Percentiles rank a stretch among this genome's conserved stretches.
Conservation (phyloP, 1,140 invertebrate species). For the Druon quercuslanigerum region DNA sequence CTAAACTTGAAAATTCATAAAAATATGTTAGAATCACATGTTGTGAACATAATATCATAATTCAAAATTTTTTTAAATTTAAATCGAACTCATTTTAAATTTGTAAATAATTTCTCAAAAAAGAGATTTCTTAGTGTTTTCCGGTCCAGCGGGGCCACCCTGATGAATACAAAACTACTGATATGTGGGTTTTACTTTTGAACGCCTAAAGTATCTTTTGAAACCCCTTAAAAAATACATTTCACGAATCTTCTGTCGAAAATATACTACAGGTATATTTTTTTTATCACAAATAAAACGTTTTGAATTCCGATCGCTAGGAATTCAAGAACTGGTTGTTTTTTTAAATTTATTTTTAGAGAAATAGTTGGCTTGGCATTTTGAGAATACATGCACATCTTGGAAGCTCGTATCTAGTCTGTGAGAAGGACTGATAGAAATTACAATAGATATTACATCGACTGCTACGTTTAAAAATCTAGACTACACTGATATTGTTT, state of each 20-base stretch:
- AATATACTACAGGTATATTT: background rate
- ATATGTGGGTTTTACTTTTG: conserved; percentile 18
- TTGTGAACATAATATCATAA: background rate
- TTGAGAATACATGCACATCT: conserved; percentile 57
- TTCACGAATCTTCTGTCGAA: background rate
- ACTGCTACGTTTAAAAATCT: conserved; percentile 61
- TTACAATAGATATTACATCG: conserved; percentile 57
- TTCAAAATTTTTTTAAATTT: too few species aligned
- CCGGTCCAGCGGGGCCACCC: too few species aligned
- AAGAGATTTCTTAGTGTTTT: too few species aligned
- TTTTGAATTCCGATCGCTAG: background rate
- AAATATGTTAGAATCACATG: background rate
- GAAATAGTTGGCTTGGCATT: conserved; percentile 67
- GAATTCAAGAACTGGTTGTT: background rate
- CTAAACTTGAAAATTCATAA: too few species aligned
- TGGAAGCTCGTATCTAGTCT: conserved; percentile 61
- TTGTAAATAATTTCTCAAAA: too few species aligned
- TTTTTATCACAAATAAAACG: background rate
- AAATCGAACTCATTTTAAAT: too few species aligned
- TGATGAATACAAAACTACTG: conserved; percentile 10
- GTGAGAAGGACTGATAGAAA: conserved; percentile 45
- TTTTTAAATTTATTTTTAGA: background rate
- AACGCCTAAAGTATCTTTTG: background rate
- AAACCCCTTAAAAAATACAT: background rate
- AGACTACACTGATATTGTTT: conserved; percentile 70